Evolutionary conservation across 2,113 vertebrate species (phyloP), one percentile per base, ranked within the genome.

Genomic region (Ramphastos sulfuratus): DNA sequence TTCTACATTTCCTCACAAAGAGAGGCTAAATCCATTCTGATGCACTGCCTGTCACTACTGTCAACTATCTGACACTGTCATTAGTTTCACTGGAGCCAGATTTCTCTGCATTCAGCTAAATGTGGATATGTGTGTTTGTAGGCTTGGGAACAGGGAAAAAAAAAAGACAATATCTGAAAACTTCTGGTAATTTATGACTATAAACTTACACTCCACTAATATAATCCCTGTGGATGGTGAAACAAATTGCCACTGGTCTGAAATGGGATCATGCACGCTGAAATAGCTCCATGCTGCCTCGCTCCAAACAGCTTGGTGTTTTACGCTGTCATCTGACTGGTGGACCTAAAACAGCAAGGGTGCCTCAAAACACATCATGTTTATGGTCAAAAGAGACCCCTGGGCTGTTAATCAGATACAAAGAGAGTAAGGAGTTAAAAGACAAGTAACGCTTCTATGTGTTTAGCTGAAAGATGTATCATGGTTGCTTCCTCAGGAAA

Each of bases 1-100:
- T 80, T 87, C 48, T 35, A 82, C 79, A 39, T 94, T 93, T 89
- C 65, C 55, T 48, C 44, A 92, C 87, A 93, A 89, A 90, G 90
- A 75, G 72, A 88, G 25, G 37, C 77, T 92, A 94, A 96, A 69
- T 44, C 63, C 1, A 0, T 73, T 56, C 76, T 90, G 80, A 83
- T 75, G 61, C 37, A 20, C 69, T 92, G 78, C 75, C 79, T 88
- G 37, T 70, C 25, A 4, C 46, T 56, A 17, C 73, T 15, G 2
- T 86, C 77, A 81, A 42, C 65, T 85, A 16, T 87, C 55, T 83
- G 58, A 50, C 69, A 78, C 15, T 0, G 12, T 85, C 86, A 85
- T 59, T 89, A 87, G 69, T 94, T 92, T 83, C 69, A 55, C 69
- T 81, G 85, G 85, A 94, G 61, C 55, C 73, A 81, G 73, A 94